phyloP scores from a whole-genome alignment of 2,888 invertebrate genomes.

The Ophion obscuratus region DNA sequence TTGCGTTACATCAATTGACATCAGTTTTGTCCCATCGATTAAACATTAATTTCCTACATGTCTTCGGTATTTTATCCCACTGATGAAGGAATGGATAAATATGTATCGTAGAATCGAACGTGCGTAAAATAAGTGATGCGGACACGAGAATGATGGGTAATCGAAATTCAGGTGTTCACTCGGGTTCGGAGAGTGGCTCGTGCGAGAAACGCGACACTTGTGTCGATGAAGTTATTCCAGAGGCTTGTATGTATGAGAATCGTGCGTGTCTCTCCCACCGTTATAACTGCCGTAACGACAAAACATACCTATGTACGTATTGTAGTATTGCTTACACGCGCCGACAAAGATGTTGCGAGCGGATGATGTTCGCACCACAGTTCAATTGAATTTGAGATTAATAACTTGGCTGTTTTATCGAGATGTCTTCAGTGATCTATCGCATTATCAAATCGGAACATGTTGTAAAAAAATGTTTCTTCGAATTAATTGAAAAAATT shows the following conservation, averaged over 20 bases:
- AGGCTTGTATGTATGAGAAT: constrained; percentile 15
- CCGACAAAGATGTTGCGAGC: not conserved
- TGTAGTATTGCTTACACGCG: not conserved
- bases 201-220: constrained; percentile 68
- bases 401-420: not conserved
- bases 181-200: constrained; percentile 56
- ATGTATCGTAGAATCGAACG: constrained; percentile 29
- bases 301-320: not conserved
- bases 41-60: constrained; percentile 18
- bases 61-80: constrained; percentile 1
- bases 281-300: constrained; percentile 24
- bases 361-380: not conserved
- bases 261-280: constrained; percentile 41
- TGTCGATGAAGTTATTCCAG: constrained; percentile 60
- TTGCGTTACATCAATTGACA: constrained; percentile 12
- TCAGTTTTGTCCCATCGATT: constrained; percentile 7
- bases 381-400: not conserved
- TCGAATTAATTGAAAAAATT: too few species aligned
- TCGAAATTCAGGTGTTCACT: constrained; percentile 56
- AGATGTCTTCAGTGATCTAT: too few species aligned
- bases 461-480: too few species aligned
- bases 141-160: constrained; percentile 32
- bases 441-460: too few species aligned
- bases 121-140: constrained; percentile 41
- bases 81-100: constrained; percentile 12